Percentiles rank a stretch among this genome's conserved stretches.
Evolutionary conservation across 2,113 vertebrate species (phyloP).

Genomic region (Cyphomyrus discorhynchus): DNA sequence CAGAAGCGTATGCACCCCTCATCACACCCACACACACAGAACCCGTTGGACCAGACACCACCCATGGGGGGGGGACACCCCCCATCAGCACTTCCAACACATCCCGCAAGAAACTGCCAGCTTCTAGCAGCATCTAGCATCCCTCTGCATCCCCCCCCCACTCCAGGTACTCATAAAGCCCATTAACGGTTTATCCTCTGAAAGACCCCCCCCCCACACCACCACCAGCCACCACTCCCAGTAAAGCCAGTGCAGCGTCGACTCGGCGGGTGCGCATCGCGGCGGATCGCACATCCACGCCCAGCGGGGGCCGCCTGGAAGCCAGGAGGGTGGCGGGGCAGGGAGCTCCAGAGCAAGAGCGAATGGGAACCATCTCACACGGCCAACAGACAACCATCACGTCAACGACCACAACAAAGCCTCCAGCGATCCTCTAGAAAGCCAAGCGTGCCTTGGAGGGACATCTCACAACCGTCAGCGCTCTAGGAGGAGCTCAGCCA

Average conservation of each 20-base stretch:
- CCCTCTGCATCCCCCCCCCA: neutral
- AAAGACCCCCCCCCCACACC: neutral
- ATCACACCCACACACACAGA: neutral
- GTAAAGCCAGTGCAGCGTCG: neutral
- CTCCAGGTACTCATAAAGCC: neutral
- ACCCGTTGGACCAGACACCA: neutral
- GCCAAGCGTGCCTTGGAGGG: neutral
- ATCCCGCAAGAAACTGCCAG: neutral
- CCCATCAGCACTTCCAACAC: slow-evolving; percentile 23
- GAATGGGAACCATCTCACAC: neutral
- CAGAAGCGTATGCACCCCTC: neutral
- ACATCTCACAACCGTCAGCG: neutral
- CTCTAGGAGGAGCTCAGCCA: neutral
- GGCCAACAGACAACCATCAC: neutral
- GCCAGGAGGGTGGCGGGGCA: neutral
- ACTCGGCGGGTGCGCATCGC: neutral
- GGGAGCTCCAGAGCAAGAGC: neutral
- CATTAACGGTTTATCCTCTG: slow-evolving; percentile 12
- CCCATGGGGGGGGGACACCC: neutral
- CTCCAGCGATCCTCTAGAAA: neutral
- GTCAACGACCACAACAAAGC: neutral
- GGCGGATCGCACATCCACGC: neutral
- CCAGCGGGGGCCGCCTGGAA: neutral
- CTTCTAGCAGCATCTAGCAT: neutral
- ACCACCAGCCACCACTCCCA: slow-evolving; percentile 14